Base-by-base conservation (phyloP, 2,797 vertebrate species). In the Eleutherodactylus coqui region DNA sequence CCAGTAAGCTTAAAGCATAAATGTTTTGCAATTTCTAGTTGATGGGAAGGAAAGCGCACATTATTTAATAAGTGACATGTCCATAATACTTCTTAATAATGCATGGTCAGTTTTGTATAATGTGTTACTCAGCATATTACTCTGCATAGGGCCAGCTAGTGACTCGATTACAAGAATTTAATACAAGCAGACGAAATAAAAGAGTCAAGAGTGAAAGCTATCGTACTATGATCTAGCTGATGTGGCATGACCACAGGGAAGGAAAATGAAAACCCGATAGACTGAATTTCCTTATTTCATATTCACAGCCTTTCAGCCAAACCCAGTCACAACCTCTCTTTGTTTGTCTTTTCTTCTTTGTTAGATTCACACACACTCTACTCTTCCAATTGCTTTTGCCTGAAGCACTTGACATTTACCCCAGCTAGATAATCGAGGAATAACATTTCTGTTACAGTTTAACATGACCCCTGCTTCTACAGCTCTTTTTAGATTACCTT, bases 401-500 rank as follows among this genome's bases (percentile, higher is more conserved):
- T 73, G 93, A 92, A 96, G 97, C 96, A 88, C 94, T 95, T 98
- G 97, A 98, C 97, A 98, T 98, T 98, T 97, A 93, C 93, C 95
- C 96, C 91, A 92, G 93, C 96, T 95, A 95, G 96, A 96, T 97
- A 97, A 98, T 97, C 96, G 96, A 97, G 96, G 96, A 97, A 95
- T 96, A 98, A 96, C 96, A 97, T 97, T 97, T 97, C 96, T 94
- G 95, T 95, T 96, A 94, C 96, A 96, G 97, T 97, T 97, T 97
- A 97, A 97, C 96, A 96, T 92, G 96, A 96, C 96, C 97, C 94
- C 94, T 95, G 96, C 96, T 96, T 97, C 96, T 94, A 91, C 92
- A 94, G 96, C 94, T 94, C 96, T 96, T 94, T 98, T 96, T 94
- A 97, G 96, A 96, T 96, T 96, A 97, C 96, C 94, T 93, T 90